Conservation (phyloP, 2,113 vertebrate genomes). For the Genyomyrus donnyi region DNA sequence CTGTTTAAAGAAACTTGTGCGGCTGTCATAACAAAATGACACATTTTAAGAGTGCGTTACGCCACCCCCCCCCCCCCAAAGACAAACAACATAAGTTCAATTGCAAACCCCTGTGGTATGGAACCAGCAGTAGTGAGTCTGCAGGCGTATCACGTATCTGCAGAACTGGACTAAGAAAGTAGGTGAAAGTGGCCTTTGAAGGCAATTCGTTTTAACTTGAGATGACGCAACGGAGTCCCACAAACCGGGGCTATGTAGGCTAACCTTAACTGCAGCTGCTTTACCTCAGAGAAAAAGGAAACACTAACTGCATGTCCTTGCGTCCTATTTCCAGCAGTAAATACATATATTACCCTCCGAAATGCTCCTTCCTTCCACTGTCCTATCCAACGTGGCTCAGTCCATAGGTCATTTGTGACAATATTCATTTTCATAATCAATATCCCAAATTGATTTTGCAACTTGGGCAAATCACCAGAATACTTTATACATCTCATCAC, state of each 20-base stretch:
- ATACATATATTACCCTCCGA: neutral
- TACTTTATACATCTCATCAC: neutral
- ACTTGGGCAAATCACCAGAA: neutral
- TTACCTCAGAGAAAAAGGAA: constrained; percentile 6
- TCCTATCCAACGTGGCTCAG: neutral
- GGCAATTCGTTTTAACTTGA: neutral
- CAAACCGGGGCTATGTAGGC: constrained; percentile 7
- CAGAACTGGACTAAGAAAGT: neutral
- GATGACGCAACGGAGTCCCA: neutral
- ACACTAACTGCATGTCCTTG: neutral
- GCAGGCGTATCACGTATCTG: neutral
- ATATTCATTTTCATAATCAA: neutral
- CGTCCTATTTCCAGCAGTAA: neutral
- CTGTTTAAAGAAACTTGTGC: neutral
- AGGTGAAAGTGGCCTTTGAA: neutral
- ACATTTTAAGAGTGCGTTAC: neutral
- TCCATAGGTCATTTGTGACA: neutral
- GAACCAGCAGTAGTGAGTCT: neutral
- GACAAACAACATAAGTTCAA: neutral
- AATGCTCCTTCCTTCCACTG: neutral
- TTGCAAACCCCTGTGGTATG: neutral
- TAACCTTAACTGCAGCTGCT: neutral
- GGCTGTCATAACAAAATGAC: neutral
- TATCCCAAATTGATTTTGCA: neutral
- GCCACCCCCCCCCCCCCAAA: neutral